Conservation (phyloP, 2,797 vertebrate species). For the Orestias chungarensis region DNA sequence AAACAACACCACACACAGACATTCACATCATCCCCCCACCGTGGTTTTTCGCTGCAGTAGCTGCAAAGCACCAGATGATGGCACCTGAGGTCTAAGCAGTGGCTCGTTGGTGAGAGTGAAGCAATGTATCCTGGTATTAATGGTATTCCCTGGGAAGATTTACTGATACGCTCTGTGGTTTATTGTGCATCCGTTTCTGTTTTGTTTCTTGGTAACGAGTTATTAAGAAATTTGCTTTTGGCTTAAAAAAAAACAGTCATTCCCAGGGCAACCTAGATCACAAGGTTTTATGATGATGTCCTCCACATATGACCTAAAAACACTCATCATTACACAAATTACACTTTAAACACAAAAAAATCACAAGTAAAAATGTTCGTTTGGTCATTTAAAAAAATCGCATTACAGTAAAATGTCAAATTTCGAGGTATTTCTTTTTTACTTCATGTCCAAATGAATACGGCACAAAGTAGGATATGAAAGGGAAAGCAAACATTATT, state of each 20-base stretch:
- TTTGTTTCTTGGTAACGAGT: too few relatives aligned
- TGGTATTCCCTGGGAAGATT: constrained; percentile 1
- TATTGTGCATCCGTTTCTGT: not conserved
- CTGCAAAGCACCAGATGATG: constrained; percentile 67
- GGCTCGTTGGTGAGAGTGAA: not conserved
- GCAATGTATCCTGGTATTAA: not conserved
- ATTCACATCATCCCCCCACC: not conserved
- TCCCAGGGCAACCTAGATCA: not conserved
- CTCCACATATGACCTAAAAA: not conserved
- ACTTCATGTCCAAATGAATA: too few relatives aligned
- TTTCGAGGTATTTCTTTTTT: not conserved
- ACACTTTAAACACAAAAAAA: not conserved
- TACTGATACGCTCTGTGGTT: not conserved
- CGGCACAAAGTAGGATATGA: not conserved
- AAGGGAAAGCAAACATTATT: too few relatives aligned
- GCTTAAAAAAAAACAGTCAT: not conserved
- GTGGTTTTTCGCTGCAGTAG: constrained; percentile 41
- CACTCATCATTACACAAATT: not conserved
- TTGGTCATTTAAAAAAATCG: not conserved
- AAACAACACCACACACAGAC: constrained; percentile 22
- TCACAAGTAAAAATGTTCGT: not conserved
- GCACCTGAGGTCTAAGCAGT: constrained; percentile 61
- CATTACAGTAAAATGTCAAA: not conserved
- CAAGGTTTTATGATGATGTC: not conserved
- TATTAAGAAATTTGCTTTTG: not conserved